A percentile compares a stretch with the other conserved stretches of the same genome.
Evolutionary conservation across 1,140 invertebrate species (phyloP).

Genomic region (Coenobita brevimanus): DNA sequence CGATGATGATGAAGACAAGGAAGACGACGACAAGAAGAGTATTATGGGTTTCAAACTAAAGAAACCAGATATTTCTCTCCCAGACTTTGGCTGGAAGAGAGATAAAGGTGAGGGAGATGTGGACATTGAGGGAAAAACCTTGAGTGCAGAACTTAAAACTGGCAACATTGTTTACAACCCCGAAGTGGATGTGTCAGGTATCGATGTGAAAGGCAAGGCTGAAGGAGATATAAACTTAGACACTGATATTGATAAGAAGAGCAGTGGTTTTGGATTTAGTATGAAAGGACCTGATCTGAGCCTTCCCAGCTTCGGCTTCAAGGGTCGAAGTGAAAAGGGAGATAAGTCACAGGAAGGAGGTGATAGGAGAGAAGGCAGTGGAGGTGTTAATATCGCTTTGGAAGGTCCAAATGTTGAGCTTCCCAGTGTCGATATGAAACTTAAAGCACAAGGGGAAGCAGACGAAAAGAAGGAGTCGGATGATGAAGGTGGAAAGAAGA

Average conservation of each 20-base stretch:
- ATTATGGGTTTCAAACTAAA: slow-evolving; percentile 22
- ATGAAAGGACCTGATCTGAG: slow-evolving; percentile 35
- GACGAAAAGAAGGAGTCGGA: neutral
- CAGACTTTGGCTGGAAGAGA: slow-evolving; percentile 13
- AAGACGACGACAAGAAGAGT: neutral
- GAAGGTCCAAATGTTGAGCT: slow-evolving; percentile 20
- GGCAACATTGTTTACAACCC: neutral
- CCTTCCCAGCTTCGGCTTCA: slow-evolving; percentile 17
- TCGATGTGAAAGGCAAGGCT: neutral
- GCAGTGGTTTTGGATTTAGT: slow-evolving; percentile 9
- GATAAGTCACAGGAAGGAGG: neutral
- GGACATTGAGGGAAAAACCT: neutral
- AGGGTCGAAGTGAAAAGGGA: neutral
- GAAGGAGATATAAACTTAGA: neutral
- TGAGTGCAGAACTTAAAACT: neutral
- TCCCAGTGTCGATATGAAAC: slow-evolving; percentile 9
- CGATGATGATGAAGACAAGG: neutral
- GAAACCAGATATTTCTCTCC: slow-evolving; percentile 31
- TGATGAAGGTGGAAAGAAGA: slow-evolving; percentile 22
- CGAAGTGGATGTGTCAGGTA: neutral
- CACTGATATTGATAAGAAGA: neutral
- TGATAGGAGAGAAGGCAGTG: neutral
- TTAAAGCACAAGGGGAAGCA: neutral
- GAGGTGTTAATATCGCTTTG: neutral
- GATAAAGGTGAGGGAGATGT: slow-evolving; percentile 6